Conservation (phyloP, 2,797 vertebrate species). For the Intellagama lesueurii region DNA sequence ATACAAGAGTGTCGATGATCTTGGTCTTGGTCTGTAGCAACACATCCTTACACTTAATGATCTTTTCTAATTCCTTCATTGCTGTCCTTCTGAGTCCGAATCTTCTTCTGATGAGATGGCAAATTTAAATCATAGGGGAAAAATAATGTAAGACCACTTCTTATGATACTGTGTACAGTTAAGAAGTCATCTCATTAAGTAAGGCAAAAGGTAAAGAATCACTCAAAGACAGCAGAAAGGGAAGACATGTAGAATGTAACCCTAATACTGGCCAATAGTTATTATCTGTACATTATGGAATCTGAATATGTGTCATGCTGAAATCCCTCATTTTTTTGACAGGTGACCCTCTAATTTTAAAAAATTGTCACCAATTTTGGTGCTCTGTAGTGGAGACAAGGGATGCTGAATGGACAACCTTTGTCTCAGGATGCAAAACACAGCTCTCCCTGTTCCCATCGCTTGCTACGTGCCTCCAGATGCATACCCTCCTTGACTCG, state of each 20-base stretch:
- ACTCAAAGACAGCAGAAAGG: not conserved
- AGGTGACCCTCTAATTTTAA: not conserved
- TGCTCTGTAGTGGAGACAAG: not conserved
- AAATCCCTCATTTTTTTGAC: not conserved
- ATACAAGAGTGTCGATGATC: too few species aligned
- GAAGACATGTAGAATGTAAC: not conserved
- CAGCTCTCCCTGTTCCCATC: not conserved
- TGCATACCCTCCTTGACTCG: not conserved
- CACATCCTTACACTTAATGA: too few species aligned
- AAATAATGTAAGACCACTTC: not conserved
- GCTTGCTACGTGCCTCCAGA: not conserved
- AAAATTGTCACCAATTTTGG: not conserved
- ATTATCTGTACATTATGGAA: not conserved
- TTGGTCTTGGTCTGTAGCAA: too few species aligned
- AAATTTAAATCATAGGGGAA: constrained; percentile 43
- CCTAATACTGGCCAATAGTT: not conserved
- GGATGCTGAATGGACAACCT: not conserved
- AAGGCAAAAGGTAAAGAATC: not conserved
- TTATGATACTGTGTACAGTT: not conserved
- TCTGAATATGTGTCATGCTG: not conserved
- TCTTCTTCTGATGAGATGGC: too few species aligned
- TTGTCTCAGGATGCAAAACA: not conserved
- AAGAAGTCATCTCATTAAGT: not conserved
- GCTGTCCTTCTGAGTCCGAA: too few species aligned
- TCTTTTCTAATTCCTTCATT: too few species aligned